Conservation (phyloP, 2,797 vertebrate genomes). For the Gouania willdenowi region DNA sequence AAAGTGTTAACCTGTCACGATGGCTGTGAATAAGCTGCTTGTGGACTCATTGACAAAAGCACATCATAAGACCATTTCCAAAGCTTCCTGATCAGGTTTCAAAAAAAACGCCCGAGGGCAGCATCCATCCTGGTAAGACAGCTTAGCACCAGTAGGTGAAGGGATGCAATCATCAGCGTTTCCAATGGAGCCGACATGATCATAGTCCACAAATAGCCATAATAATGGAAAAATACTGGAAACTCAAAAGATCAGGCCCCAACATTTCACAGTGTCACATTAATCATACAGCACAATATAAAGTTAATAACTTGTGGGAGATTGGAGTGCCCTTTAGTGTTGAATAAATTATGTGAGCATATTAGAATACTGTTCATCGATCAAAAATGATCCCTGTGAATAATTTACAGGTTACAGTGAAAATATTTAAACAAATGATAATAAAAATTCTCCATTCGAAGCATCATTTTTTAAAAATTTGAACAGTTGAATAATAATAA, state of each 20-base stretch:
- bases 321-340: too few relatives aligned
- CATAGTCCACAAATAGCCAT: conserved; percentile 24
- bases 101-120: conserved; percentile 10
- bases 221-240: conserved; percentile 14
- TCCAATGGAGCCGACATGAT: conserved; percentile 10
- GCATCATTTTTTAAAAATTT: too few relatives aligned
- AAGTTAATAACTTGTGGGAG: neutral
- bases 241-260: conserved; percentile 1
- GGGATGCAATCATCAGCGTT: conserved; percentile 43
- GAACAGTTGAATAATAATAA: too few relatives aligned
- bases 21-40: neutral
- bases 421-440: too few relatives aligned
- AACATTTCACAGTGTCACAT: conserved; percentile 3
- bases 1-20: neutral
- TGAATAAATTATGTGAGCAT: too few relatives aligned
- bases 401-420: too few relatives aligned
- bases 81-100: conserved; percentile 28
- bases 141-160: conserved; percentile 13
- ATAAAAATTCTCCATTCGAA: too few relatives aligned
- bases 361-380: too few relatives aligned
- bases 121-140: conserved; percentile 1
- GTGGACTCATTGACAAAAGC: conserved; percentile 1
- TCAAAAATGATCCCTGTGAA: too few relatives aligned
- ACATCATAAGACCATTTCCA: conserved; percentile 21
- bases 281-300: neutral